Base-by-base conservation (phyloP, 2,797 vertebrate genomes). In the Coranthus polyacanthus region DNA sequence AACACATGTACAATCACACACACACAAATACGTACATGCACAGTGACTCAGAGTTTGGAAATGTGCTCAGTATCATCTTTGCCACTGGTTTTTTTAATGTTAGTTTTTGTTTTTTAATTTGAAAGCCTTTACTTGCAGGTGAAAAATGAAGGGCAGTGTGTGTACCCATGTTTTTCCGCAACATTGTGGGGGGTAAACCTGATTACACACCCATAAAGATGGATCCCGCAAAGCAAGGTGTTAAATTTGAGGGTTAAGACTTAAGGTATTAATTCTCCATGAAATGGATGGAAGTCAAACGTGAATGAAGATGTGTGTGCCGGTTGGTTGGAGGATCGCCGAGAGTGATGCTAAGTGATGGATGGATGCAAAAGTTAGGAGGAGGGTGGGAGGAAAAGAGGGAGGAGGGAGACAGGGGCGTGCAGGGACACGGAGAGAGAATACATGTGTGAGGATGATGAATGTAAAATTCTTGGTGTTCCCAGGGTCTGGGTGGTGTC, bases 401-500 rank as follows among this genome's bases (percentile, higher is more conserved):
- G 51, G 54, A 39, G 34, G 52, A 47, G 17, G 45, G 37, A 29
- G 49, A 42, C 38, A 55, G 44, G 58, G 46, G 41, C 60, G 44
- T 75, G 81, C 38, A 51, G 52, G 68, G 67, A 32, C 17, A 49
- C 55, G 52, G 61, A 22, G 41, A 34, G 54, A 88, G 93, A 88
- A 90, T 2, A 32, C 10, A 32, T 37, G 50, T 39, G 62, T 32
- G 69, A 52, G 79, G 58, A 81, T 95, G 95, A 96, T 97, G 96
- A 96, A 96, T 97, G 96, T 95, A 88, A 92, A 95, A 94, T 94
- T 89, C 92, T 94, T 92, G 74, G 93, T 90, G 95, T 98, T 99
- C 97, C 96, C 96, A 98, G 96, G 95, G 94, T 94, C 95, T 93
- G 90, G 93, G 93, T 94, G 93, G 95, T 94, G 93, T 93, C 93